These are phyloP conservation scores for Autographa pulchrina DNA, from an alignment of 2,888 invertebrate species.

Conservation along the genomic window DNA sequence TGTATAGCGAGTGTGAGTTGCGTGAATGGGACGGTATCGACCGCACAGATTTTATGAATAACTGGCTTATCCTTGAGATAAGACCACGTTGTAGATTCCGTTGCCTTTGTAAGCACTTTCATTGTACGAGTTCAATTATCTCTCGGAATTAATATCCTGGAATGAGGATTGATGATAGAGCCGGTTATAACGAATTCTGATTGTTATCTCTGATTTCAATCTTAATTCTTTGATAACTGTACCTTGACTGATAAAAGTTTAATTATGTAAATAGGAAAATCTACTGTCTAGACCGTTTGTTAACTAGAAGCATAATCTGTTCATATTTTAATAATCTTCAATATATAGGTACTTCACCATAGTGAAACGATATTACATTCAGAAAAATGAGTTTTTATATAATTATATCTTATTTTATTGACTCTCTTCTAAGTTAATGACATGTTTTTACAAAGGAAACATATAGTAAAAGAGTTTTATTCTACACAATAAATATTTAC, in stretches of 20 bases:
- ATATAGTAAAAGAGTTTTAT: background rate
- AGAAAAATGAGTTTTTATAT: too few relatives aligned
- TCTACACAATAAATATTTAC: background rate
- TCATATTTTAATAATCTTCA: too few relatives aligned
- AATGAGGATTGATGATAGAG: background rate
- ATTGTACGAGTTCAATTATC: background rate
- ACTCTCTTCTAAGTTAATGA: background rate
- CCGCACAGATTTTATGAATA: slow-evolving; percentile 49
- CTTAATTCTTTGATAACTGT: background rate
- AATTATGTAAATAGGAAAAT: too few relatives aligned
- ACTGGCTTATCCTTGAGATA: slow-evolving; percentile 39
- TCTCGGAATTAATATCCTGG: background rate
- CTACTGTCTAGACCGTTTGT: too few relatives aligned
- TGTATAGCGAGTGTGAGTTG: slow-evolving; percentile 19
- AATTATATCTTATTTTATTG: too few relatives aligned
- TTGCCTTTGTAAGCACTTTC: slow-evolving; percentile 2
- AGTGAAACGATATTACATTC: too few relatives aligned
- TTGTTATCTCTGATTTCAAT: background rate
- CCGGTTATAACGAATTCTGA: background rate
- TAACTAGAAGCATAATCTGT: too few relatives aligned
- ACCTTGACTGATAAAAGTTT: background rate
- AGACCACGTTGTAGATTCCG: slow-evolving; percentile 33
- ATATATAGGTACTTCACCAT: too few relatives aligned
- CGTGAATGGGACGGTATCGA: slow-evolving; percentile 45
- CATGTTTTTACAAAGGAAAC: background rate